Base-by-base conservation (phyloP, 2,113 vertebrate genomes). In the Python bivittatus region DNA sequence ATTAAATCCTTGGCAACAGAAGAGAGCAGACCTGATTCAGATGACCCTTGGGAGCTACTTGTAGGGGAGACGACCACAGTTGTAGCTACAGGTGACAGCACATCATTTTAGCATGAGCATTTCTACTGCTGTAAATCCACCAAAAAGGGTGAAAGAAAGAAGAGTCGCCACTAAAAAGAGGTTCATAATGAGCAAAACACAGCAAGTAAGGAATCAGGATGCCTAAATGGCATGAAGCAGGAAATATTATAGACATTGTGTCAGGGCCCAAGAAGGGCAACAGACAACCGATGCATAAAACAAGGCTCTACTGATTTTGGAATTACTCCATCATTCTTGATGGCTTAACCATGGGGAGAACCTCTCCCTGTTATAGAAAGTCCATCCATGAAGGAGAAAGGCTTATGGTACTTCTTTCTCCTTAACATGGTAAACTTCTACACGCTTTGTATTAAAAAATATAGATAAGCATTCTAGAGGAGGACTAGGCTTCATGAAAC, bases 221-320 rank as follows among this genome's bases (percentile, higher is more conserved):
- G 22, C 25, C 17, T 25, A 38, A 2, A 44, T 22, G 33, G 0
- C 11, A 53, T 12, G 53, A 5, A 85, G 0, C 0, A 6, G 2
- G 7, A 25, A 27, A 15, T 23, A n/a, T 13, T 61, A 9, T 4
- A 44, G 4, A 44, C 23, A 27, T 0, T 22, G 1, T 0, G 0
- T 5, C 6, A 29, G n/a, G 6, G 44, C 6, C 48, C 42, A 48
- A 25, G 22, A 68, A 86, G 27, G n/a, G 20, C 29, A 22, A 20
- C 29, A 68, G 12, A 23, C 13, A 61, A 60, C 6, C 33, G 44
- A 64, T 29, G n/a, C 42, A 29, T 5, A 42, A 23, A 56, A 4
- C 12, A 38, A 72, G n/a, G 4, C 20, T 57, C 1, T 6, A 9
- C 1, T 22, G 9, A 56, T 1, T 29, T 22, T 1, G 12, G 84